Conservation (phyloP, 2,113 vertebrate genomes). For the Petromus typicus region DNA sequence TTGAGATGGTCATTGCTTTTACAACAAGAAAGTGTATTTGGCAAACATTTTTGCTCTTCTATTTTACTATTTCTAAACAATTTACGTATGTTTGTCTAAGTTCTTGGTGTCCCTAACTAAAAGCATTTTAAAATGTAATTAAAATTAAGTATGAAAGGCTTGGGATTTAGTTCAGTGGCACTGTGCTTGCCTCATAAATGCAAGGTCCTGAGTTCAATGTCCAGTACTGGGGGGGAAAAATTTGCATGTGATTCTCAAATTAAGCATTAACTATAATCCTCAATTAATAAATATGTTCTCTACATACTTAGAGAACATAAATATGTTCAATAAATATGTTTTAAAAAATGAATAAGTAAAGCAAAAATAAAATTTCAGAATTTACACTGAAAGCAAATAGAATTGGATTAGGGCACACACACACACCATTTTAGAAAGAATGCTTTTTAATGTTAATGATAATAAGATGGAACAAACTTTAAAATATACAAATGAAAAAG, state of each 20-base stretch:
- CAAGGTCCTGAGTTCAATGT: too few species aligned
- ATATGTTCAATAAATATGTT: neutral
- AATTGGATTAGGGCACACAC: neutral
- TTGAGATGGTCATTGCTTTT: too few species aligned
- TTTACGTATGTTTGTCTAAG: neutral
- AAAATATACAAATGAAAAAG: neutral
- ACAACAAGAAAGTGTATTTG: neutral
- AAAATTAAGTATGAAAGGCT: too few species aligned
- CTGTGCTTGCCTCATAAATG: too few species aligned
- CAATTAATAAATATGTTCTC: neutral
- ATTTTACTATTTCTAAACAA: neutral
- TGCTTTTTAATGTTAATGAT: neutral
- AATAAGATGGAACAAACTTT: neutral
- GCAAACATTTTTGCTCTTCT: neutral
- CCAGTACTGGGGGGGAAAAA: too few species aligned
- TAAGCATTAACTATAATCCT: neutral
- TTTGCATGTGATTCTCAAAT: neutral
- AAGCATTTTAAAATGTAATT: constrained; percentile 10
- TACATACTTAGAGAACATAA: neutral
- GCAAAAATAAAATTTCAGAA: neutral
- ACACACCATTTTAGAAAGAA: too few species aligned
- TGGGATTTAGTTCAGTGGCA: too few species aligned
- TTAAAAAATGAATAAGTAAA: neutral
- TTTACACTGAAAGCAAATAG: neutral
- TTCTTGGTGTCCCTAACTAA: neutral